Base-by-base conservation (phyloP, 2,113 vertebrate genomes). In the Syngnathus typhle region DNA sequence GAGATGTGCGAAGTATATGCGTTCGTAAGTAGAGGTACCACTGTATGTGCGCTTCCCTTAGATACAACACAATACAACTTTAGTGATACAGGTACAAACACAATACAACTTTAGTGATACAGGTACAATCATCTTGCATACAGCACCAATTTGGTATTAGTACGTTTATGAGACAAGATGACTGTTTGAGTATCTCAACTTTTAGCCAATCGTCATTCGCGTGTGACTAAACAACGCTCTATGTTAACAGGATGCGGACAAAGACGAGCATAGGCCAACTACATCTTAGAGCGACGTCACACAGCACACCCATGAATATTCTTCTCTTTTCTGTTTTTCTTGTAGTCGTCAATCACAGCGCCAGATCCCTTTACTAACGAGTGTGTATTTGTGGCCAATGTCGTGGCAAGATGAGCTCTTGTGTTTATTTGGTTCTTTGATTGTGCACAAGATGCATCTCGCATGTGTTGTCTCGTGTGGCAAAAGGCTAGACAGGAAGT, bases 191-290 rank as follows among this genome's bases (percentile, higher is more conserved):
- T 3, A 2, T 18, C 27, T 18, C 16, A 3, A 16, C 12, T 6
- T 47, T 7, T 21, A 9, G 27, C 27, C 27, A 8, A 52, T 52
- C 19, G 3, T 54, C 51, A 60, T 41, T 70, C 47, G 68, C 80
- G 73, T 73, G 47, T 54, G 69, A 67, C 67, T 69, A 39, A 63
- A 78, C 73, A 11, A 23, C 52, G 21, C 65, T 78, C 65, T 84
- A 83, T 91, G 84, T 92, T 89, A 90, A 89, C 89, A 92, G 91
- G 90, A 91, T 76, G 90, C 81, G 84, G 89, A 90, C 82, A 89
- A 80, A 85, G 80, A 73, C n/a, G 89, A 90, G 74, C 69, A 65
- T 85, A 89, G 88, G 77, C 86, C 81, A 51, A 86, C 82, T 13
- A 78, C 90, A 80, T 85, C 89, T 82, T 91, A 91, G 84, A 84